These are phyloP conservation scores for Cebidichthys violaceus DNA, from an alignment of 2,113 vertebrate species.

Conservation along the genomic window DNA sequence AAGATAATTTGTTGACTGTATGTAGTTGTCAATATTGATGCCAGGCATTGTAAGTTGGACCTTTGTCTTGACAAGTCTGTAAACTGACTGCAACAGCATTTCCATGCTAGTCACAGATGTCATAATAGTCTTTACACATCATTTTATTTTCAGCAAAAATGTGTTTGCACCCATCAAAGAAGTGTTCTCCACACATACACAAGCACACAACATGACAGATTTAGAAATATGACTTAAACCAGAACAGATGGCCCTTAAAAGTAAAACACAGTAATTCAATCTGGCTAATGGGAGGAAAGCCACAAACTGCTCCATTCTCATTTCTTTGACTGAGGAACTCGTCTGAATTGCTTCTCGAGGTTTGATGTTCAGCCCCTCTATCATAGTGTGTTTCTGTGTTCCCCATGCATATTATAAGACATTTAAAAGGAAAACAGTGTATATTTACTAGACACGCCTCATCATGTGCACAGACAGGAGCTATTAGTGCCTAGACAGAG, in stretches of 20 bases:
- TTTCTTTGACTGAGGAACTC: slow-evolving; percentile 77
- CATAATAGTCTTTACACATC: slow-evolving; percentile 65
- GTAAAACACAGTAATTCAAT: slow-evolving; percentile 84
- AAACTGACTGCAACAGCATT: slow-evolving; percentile 52
- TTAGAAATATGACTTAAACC: slow-evolving; percentile 83
- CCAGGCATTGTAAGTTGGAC: background rate
- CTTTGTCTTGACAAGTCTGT: slow-evolving; percentile 43
- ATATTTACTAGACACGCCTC: slow-evolving; percentile 81
- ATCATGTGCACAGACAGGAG: slow-evolving; percentile 71
- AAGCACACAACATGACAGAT: slow-evolving; percentile 69
- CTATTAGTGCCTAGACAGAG: slow-evolving; percentile 80
- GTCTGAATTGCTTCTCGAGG: slow-evolving; percentile 78
- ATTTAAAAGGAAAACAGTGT: slow-evolving; percentile 84
- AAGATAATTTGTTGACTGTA: slow-evolving; percentile 50
- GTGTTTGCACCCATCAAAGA: slow-evolving; percentile 66
- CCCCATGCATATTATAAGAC: slow-evolving; percentile 83
- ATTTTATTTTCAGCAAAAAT: slow-evolving; percentile 68
- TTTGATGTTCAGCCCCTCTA: slow-evolving; percentile 78
- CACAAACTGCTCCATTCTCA: slow-evolving; percentile 83
- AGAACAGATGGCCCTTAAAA: slow-evolving; percentile 85
- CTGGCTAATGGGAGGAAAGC: slow-evolving; percentile 83
- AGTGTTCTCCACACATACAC: slow-evolving; percentile 39
- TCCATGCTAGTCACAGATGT: slow-evolving; percentile 53
- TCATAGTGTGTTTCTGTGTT: slow-evolving; percentile 82
- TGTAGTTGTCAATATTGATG: slow-evolving; percentile 27